Conservation (phyloP, 2,888 invertebrate species). For the Drosophila recens region DNA sequence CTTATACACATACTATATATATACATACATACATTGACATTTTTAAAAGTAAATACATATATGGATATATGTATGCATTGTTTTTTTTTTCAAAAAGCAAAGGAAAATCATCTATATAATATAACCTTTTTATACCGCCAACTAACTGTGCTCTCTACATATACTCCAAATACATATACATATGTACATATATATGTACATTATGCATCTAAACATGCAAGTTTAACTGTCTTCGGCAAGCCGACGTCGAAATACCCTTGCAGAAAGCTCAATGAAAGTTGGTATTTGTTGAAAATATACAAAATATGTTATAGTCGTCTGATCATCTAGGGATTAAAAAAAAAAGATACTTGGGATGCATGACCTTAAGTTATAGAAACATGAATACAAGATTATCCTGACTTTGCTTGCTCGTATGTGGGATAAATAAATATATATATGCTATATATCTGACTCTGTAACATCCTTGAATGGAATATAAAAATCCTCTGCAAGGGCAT, state of each 20-base stretch:
- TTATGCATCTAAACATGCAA: background rate
- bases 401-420: too few species aligned
- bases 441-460: too few species aligned
- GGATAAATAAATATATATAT: too few species aligned
- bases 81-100: slow-evolving; percentile 40
- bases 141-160: slow-evolving; percentile 76
- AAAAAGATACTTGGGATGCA: too few species aligned
- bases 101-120: slow-evolving; percentile 31
- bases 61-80: slow-evolving; percentile 19
- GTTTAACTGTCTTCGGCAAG: background rate
- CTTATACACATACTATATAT: slow-evolving; percentile 15
- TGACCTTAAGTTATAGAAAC: too few species aligned
- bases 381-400: too few species aligned
- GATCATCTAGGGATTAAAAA: background rate
- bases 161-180: slow-evolving; percentile 41
- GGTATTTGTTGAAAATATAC: background rate
- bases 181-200: slow-evolving; percentile 43
- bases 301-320: background rate
- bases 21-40: slow-evolving; percentile 37
- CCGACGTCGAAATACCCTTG: slow-evolving; percentile 10
- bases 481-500: slow-evolving; percentile 7
- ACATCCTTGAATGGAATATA: background rate
- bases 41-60: slow-evolving; percentile 15
- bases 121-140: slow-evolving; percentile 77
- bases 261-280: background rate